These are phyloP conservation scores for Willisornis vidua DNA, from an alignment of 2,113 vertebrate species.

Conservation along the genomic window DNA sequence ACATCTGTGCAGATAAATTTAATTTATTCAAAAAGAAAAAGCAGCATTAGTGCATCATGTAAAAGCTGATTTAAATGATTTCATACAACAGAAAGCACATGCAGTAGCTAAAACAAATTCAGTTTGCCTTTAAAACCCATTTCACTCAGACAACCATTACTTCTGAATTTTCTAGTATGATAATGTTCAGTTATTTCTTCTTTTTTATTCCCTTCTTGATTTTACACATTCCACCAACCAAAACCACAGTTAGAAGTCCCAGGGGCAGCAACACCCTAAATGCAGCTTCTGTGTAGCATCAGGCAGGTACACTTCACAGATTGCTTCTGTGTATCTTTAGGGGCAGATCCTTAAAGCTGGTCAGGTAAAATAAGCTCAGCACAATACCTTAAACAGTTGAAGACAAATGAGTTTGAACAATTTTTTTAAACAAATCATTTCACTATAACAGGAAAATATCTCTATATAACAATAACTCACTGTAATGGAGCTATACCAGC, in stretches of 20 bases:
- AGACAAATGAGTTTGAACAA: background rate
- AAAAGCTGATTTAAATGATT: slow-evolving; percentile 58
- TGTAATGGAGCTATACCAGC: background rate
- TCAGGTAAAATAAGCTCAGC: background rate
- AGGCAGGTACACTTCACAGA: background rate
- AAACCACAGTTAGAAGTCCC: background rate
- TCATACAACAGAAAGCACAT: slow-evolving; percentile 47
- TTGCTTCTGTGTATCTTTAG: background rate
- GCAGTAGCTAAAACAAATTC: slow-evolving; percentile 32
- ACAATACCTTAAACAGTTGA: background rate
- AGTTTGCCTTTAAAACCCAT: slow-evolving; percentile 8
- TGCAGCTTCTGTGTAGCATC: background rate
- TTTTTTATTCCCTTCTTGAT: background rate
- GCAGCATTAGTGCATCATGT: slow-evolving; percentile 12
- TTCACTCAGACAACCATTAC: background rate
- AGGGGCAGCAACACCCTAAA: background rate
- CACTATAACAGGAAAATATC: background rate
- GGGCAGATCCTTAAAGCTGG: background rate
- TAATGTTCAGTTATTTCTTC: background rate
- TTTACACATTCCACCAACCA: background rate
- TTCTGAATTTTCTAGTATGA: background rate
- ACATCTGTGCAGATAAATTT: slow-evolving; percentile 71
- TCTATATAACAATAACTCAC: background rate
- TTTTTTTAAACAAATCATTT: background rate
- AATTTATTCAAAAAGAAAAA: slow-evolving; percentile 68